These are phyloP conservation scores for Campoletis sonorensis DNA, from an alignment of 1,140 invertebrate genomes.

Conservation along the genomic window DNA sequence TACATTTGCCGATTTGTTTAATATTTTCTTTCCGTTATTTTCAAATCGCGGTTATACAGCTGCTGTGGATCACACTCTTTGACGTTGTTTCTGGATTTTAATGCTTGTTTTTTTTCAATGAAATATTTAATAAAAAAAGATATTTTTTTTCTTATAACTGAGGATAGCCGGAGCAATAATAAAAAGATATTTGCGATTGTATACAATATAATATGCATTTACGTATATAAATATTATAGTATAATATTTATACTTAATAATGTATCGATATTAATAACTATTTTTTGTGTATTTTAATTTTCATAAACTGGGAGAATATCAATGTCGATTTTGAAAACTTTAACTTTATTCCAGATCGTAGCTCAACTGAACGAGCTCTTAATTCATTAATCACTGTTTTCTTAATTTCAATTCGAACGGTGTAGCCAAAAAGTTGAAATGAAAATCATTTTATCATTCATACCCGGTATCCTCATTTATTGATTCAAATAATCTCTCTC, in stretches of 20 bases:
- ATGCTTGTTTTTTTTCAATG: constrained; percentile 33
- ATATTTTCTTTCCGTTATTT: constrained; percentile 37
- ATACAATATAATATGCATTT: constrained; percentile 38
- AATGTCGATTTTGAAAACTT: constrained; percentile 14
- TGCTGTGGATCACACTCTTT: constrained; percentile 68
- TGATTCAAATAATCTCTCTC: constrained; percentile 9
- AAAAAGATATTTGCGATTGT: constrained; percentile 49
- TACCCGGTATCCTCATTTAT: constrained; percentile 45
- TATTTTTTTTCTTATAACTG: constrained; percentile 42
- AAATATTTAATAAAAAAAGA: constrained; percentile 37
- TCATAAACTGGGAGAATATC: constrained; percentile 36
- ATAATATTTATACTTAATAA: constrained; percentile 28
- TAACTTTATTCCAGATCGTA: constrained; percentile 23
- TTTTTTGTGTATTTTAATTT: constrained; percentile 50
- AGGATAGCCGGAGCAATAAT: not conserved
- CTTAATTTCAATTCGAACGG: constrained; percentile 27
- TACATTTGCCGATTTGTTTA: constrained; percentile 52
- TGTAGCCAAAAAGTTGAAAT: constrained; percentile 1
- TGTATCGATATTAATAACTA: constrained; percentile 48
- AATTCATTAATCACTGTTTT: not conserved
- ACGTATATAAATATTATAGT: constrained; percentile 31
- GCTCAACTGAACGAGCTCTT: constrained; percentile 29
- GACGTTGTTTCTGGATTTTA: constrained; percentile 50
- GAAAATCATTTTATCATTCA: not conserved
- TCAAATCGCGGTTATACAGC: constrained; percentile 59